Evolutionary conservation across 1,140 invertebrate genomes (phyloP).

Genomic region (Caenorhabditis elegans): DNA sequence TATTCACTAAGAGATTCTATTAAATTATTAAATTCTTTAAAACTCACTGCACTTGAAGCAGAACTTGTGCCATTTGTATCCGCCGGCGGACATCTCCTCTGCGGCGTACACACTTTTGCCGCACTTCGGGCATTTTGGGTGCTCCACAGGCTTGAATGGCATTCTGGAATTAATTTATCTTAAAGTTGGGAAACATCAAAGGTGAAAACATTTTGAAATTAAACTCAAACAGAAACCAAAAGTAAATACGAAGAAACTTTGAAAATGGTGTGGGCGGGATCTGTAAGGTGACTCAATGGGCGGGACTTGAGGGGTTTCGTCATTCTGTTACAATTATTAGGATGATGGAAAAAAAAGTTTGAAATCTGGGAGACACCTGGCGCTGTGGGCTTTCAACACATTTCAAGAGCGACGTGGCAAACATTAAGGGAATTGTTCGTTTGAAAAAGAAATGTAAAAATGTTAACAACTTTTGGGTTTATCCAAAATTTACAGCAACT

Average conservation of each 20-base stretch:
- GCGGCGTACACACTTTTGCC: slow-evolving; percentile 96
- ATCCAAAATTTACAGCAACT: too few relatives aligned
- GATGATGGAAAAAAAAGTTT: too few relatives aligned
- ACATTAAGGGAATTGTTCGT: too few relatives aligned
- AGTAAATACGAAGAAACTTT: not conserved
- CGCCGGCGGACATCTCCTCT: slow-evolving; percentile 93
- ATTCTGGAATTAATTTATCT: slow-evolving; percentile 47
- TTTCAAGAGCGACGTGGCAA: too few relatives aligned
- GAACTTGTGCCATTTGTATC: slow-evolving; percentile 96
- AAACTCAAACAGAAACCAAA: not conserved
- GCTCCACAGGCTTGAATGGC: slow-evolving; percentile 92
- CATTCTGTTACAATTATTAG: not conserved
- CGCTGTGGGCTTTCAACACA: too few relatives aligned
- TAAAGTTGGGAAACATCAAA: not conserved
- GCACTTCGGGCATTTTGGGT: slow-evolving; percentile 97
- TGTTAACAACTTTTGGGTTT: too few relatives aligned
- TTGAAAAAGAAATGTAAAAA: too few relatives aligned
- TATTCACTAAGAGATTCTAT: not conserved
- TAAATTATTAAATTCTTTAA: slow-evolving; percentile 65
- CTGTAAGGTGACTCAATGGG: not conserved
- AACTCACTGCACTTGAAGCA: slow-evolving; percentile 96
- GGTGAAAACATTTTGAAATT: not conserved
- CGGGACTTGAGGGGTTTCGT: not conserved
- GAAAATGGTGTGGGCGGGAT: not conserved
- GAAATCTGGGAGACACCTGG: too few relatives aligned